A percentile compares a stretch with the other conserved stretches of the same genome.
Evolutionary conservation across 2,113 vertebrate species (phyloP).

Genomic region (Rhipidura dahli): DNA sequence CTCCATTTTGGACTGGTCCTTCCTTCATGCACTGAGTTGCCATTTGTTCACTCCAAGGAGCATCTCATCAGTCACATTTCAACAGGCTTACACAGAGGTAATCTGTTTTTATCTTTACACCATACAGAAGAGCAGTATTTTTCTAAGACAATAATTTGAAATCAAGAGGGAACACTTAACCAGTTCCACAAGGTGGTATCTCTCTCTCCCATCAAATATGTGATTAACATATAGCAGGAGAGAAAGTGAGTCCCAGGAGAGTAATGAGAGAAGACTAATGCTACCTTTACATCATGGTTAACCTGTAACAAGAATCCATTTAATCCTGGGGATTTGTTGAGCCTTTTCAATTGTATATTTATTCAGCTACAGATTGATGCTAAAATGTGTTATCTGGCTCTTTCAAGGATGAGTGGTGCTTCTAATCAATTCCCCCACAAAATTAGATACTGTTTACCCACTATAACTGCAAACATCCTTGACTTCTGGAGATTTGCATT

Average conservation of each 20-base stretch:
- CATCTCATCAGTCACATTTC: not conserved
- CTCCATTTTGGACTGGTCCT: not conserved
- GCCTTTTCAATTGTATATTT: not conserved
- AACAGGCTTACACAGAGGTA: not conserved
- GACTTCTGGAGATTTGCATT: constrained; percentile 13
- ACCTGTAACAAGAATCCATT: not conserved
- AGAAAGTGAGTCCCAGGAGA: not conserved
- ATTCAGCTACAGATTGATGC: not conserved
- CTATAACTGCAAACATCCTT: not conserved
- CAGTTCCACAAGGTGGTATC: not conserved
- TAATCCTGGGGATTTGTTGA: not conserved
- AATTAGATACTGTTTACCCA: constrained; percentile 10
- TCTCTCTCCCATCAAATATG: not conserved
- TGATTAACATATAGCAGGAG: not conserved
- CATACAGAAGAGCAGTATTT: not conserved
- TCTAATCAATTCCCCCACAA: constrained; percentile 25
- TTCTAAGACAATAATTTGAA: not conserved
- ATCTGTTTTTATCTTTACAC: not conserved
- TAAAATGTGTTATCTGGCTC: not conserved
- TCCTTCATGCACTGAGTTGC: not conserved
- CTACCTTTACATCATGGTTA: not conserved
- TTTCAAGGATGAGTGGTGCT: not conserved
- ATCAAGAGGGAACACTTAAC: not conserved
- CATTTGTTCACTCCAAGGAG: not conserved
- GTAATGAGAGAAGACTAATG: not conserved